A percentile compares a stretch with the other conserved stretches of the same genome.
These are phyloP conservation scores for Zosterops pallidus DNA, from an alignment of 2,113 vertebrate species.

Conservation along the genomic window DNA sequence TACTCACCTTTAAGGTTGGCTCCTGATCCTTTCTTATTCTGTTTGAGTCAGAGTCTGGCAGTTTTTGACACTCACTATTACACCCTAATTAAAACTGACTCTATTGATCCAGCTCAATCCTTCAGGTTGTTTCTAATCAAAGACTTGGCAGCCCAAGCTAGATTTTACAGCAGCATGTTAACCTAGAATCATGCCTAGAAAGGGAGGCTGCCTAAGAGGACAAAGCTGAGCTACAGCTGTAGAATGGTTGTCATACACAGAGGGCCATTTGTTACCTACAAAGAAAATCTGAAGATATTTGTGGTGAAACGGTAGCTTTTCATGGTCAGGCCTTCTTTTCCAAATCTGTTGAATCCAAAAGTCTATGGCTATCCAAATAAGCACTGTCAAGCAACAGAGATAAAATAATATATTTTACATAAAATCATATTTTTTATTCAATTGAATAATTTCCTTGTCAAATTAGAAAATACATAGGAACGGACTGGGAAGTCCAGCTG, in stretches of 20 bases:
- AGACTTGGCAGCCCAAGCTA: not conserved
- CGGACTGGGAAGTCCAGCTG: not conserved
- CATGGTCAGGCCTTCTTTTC: not conserved
- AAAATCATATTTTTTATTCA: not conserved
- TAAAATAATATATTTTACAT: not conserved
- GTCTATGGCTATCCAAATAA: not conserved
- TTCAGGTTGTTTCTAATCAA: constrained; percentile 22
- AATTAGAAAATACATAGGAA: not conserved
- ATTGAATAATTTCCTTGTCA: not conserved
- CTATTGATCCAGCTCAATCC: constrained; percentile 8
- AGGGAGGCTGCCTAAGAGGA: not conserved
- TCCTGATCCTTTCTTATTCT: constrained; percentile 3
- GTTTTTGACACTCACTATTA: not conserved
- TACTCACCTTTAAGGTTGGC: not conserved
- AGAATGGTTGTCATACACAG: not conserved
- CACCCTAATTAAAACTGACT: constrained; percentile 22
- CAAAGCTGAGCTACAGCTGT: not conserved
- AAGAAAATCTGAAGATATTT: not conserved
- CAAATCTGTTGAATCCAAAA: not conserved
- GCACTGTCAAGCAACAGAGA: not conserved
- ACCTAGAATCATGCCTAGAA: not conserved
- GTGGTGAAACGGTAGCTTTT: not conserved
- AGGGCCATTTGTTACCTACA: not conserved
- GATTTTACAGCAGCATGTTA: not conserved
- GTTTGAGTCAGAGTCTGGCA: not conserved